These are phyloP conservation scores for Monopterus albus DNA, from an alignment of 2,113 vertebrate species.

Conservation along the genomic window DNA sequence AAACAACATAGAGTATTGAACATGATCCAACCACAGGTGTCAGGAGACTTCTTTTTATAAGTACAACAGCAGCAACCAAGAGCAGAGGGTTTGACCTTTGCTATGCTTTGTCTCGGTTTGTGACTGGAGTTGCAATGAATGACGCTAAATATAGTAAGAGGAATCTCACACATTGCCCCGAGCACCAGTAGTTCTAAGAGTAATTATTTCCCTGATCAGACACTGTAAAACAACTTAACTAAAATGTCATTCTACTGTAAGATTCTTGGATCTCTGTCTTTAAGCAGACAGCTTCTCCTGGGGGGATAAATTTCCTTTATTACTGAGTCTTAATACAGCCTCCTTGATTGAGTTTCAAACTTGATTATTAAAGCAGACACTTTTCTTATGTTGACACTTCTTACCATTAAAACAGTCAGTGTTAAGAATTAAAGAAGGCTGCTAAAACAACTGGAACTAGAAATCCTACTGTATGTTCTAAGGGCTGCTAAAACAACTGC, in stretches of 20 bases:
- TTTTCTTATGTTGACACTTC: neutral
- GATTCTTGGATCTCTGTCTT: no score
- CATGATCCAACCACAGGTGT: neutral
- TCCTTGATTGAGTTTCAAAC: neutral
- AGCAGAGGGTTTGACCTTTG: neutral
- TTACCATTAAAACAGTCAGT: neutral
- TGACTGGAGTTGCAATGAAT: neutral
- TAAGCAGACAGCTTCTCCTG: neutral
- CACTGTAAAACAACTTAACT: no score
- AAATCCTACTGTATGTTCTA: no score
- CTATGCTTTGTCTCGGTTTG: neutral
- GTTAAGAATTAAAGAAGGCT: neutral
- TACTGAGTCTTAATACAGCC: neutral
- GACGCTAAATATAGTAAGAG: neutral
- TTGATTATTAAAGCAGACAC: neutral
- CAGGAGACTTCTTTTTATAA: conserved; percentile 11
- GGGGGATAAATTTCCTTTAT: neutral
- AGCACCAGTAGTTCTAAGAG: neutral
- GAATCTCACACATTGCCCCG: neutral
- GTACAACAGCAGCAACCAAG: neutral
- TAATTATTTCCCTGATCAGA: no score
- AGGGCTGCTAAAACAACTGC: no score
- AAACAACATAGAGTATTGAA: conserved; percentile 12
- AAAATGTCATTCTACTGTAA: no score
- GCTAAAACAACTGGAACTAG: no score